Conservation (phyloP, 2,797 vertebrate species). For the Liasis olivaceus region DNA sequence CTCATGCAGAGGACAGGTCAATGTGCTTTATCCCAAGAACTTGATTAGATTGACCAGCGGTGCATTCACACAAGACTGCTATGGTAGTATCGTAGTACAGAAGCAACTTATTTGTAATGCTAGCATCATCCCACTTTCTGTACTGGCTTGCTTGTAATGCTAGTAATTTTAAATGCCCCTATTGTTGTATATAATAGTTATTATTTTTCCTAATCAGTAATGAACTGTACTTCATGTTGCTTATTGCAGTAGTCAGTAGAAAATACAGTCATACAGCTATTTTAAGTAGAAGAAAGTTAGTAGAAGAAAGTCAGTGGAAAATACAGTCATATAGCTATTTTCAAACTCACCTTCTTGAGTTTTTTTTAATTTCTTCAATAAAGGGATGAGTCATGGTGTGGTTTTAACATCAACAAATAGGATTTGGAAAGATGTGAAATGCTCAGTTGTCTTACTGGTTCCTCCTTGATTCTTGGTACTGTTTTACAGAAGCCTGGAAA, state of each 20-base stretch:
- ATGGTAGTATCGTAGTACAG: neutral
- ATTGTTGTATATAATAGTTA: neutral
- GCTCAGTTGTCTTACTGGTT: neutral
- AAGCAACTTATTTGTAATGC: neutral
- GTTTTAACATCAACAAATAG: neutral
- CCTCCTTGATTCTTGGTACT: neutral
- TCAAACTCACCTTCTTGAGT: neutral
- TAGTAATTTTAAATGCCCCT: neutral
- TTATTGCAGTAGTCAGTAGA: neutral
- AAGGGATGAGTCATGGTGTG: neutral
- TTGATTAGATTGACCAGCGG: neutral
- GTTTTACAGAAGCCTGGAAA: neutral
- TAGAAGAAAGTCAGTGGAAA: neutral
- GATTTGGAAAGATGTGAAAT: neutral
- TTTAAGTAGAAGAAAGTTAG: neutral
- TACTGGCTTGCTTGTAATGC: neutral
- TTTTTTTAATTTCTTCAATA: neutral
- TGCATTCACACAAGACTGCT: neutral
- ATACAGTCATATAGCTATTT: neutral
- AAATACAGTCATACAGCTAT: neutral
- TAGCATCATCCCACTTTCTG: neutral
- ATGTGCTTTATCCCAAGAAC: neutral
- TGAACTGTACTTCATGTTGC: neutral
- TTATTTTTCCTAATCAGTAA: neutral
- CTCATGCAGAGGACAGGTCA: neutral